Evolutionary conservation across 2,113 vertebrate species (phyloP).

Genomic region (Copsychus sechellarum): DNA sequence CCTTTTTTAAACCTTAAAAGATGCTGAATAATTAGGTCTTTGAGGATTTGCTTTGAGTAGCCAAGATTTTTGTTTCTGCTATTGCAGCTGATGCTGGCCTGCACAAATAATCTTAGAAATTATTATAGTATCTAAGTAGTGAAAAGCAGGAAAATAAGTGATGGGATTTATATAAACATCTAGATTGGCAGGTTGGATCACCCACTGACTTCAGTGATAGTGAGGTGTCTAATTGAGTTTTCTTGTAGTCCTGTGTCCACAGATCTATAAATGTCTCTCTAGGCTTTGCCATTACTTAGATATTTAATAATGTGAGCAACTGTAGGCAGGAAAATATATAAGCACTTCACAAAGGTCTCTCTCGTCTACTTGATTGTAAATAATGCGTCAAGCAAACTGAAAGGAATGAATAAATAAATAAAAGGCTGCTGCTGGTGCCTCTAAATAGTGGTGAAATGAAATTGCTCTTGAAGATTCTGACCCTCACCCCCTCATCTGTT

Average conservation of each 20-base stretch:
- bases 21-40: background rate
- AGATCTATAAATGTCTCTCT: background rate
- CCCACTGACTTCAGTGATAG: background rate
- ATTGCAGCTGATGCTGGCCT: background rate
- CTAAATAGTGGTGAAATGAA: background rate
- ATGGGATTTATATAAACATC: background rate
- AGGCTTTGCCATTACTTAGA: background rate
- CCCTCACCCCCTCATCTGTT: background rate
- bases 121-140: background rate
- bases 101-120: background rate
- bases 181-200: background rate
- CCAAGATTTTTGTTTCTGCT: background rate
- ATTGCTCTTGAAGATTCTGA: background rate
- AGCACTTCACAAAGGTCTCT: background rate
- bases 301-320: accelerated
- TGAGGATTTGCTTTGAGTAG: background rate
- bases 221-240: background rate
- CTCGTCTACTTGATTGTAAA: background rate
- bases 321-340: background rate
- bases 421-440: background rate
- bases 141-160: background rate
- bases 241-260: background rate
- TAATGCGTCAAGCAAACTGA: background rate
- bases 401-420: background rate
- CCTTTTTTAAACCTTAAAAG: background rate